Evolutionary conservation across 2,888 invertebrate genomes (phyloP).

Genomic region (Chymomyza amoena): DNA sequence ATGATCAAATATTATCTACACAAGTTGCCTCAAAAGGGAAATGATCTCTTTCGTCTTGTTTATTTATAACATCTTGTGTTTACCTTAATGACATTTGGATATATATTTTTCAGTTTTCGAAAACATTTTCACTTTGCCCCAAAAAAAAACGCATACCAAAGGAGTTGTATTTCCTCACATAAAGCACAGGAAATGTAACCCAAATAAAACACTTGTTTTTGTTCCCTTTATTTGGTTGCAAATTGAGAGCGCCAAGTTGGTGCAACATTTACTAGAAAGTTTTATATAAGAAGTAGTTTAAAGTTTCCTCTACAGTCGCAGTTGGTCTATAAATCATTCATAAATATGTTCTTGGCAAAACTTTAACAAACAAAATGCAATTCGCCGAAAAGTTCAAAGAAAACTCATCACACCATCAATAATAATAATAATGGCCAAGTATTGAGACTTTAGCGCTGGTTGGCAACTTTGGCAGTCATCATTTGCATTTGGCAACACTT

Average conservation of each 20-base stretch:
- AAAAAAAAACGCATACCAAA: conserved; percentile 37
- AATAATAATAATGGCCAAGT: background rate
- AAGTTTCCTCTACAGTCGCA: conserved; percentile 15
- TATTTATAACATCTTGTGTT: background rate
- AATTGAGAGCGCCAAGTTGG: conserved; percentile 28
- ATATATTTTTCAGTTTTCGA: background rate
- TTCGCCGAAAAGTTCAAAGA: background rate
- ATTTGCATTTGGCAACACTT: conserved; percentile 23
- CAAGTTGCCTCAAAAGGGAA: background rate
- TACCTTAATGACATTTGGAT: background rate
- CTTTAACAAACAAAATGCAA: background rate
- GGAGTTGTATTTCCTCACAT: background rate
- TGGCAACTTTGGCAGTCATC: background rate
- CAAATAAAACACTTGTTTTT: conserved; percentile 34
- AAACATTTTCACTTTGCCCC: background rate
- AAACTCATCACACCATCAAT: conserved; percentile 15
- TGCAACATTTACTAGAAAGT: background rate
- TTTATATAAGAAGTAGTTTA: conserved; percentile 24
- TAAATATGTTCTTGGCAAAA: background rate
- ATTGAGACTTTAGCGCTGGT: background rate
- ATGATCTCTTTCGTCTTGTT: background rate
- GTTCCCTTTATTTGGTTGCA: conserved; percentile 54
- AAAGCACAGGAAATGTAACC: conserved; percentile 40
- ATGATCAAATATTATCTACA: no score
- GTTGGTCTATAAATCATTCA: background rate